Percentiles rank a stretch among this genome's conserved stretches.
Evolutionary conservation across 2,888 invertebrate species (phyloP).

Genomic region (Cybosia mesomella): DNA sequence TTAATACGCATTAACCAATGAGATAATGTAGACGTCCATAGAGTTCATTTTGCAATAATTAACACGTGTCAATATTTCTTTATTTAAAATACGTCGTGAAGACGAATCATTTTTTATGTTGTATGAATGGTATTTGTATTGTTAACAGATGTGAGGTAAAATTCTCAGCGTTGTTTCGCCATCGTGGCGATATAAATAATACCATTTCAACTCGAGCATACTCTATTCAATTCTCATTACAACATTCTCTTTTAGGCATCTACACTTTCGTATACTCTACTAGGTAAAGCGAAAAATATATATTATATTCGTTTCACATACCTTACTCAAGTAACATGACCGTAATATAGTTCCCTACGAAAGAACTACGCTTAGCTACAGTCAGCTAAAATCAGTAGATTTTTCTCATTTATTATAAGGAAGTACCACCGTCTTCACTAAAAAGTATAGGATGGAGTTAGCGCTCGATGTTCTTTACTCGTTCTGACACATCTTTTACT

Average conservation of each 20-base stretch:
- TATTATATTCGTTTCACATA: background rate
- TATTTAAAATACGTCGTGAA: too few relatives aligned
- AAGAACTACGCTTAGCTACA: background rate
- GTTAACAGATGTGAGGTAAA: too few relatives aligned
- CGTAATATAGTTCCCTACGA: conserved; percentile 1
- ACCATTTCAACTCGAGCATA: too few relatives aligned
- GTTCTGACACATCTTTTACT: background rate
- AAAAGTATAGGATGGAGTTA: background rate
- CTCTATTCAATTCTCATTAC: background rate
- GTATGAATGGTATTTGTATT: too few relatives aligned
- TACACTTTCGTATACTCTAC: background rate
- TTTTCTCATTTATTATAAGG: conserved; percentile 11
- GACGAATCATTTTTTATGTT: too few relatives aligned
- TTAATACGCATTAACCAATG: too few relatives aligned
- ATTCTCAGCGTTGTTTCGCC: too few relatives aligned
- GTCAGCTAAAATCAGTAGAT: too few relatives aligned
- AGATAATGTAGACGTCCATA: too few relatives aligned
- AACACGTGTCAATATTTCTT: too few relatives aligned
- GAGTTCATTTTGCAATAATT: too few relatives aligned
- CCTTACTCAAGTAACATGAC: background rate
- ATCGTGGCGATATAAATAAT: too few relatives aligned
- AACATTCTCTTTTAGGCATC: background rate
- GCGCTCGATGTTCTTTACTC: background rate
- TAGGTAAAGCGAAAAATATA: background rate
- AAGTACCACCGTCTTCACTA: conserved; percentile 1